phyloP scores from a whole-genome alignment of 2,113 vertebrate genomes.

The Isichthys henryi region DNA sequence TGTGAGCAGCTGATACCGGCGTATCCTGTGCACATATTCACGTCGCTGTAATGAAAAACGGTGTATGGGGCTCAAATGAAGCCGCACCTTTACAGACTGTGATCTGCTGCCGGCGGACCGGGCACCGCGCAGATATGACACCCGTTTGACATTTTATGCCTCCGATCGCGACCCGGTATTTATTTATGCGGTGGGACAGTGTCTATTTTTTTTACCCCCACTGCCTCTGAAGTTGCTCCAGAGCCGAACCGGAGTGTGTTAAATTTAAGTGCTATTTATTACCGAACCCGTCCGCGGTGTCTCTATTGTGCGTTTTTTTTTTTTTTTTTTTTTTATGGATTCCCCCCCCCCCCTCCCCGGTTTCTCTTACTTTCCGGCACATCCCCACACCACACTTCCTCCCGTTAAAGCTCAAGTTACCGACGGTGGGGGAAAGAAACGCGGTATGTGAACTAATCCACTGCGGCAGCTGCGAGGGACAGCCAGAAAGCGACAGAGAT shows the following conservation, averaged over 20 bases:
- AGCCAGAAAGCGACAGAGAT: slow-evolving; percentile 43
- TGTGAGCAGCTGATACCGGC: neutral
- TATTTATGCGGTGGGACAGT: slow-evolving; percentile 4
- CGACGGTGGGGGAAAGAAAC: slow-evolving; percentile 32
- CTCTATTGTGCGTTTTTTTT: neutral
- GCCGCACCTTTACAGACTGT: slow-evolving; percentile 21
- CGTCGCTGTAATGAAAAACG: slow-evolving; percentile 17
- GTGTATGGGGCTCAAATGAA: slow-evolving; percentile 40
- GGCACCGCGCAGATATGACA: neutral
- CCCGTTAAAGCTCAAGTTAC: slow-evolving; percentile 16
- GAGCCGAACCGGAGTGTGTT: neutral
- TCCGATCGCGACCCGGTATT: slow-evolving; percentile 10
- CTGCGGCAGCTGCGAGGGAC: slow-evolving; percentile 44
- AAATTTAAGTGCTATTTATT: neutral
- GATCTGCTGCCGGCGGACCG: slow-evolving; percentile 29
- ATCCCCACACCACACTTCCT: neutral
- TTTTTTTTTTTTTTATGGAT: neutral
- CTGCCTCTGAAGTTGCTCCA: slow-evolving; percentile 9
- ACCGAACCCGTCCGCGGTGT: neutral
- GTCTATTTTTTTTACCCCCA: slow-evolving; percentile 13
- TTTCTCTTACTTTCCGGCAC: neutral
- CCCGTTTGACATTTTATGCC: slow-evolving; percentile 9
- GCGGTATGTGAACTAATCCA: slow-evolving; percentile 14
- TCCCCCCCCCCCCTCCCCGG: neutral
- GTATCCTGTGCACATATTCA: slow-evolving; percentile 1